These are phyloP conservation scores for Torymus texanus DNA, from an alignment of 2,888 invertebrate genomes.

Conservation along the genomic window DNA sequence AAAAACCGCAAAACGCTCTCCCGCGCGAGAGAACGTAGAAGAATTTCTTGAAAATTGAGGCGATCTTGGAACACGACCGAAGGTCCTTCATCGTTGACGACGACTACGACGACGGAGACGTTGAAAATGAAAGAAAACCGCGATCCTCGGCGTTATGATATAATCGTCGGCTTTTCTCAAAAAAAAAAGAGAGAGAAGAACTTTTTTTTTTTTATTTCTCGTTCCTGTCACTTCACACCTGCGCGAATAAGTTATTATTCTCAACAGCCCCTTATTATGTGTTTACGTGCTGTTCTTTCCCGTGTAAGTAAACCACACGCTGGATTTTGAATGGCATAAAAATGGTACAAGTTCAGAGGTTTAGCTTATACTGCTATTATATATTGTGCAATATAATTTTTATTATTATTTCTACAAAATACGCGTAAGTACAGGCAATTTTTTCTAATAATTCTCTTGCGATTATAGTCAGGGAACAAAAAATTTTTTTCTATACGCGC, in stretches of 20 bases:
- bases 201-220: constrained; percentile 3
- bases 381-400: constrained; percentile 11
- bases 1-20: constrained; percentile 68
- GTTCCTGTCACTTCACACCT: constrained; percentile 42
- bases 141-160: constrained; percentile 58
- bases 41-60: constrained; percentile 68
- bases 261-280: constrained; percentile 37
- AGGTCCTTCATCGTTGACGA: constrained; percentile 61
- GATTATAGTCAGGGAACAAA: too few species aligned
- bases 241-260: constrained; percentile 46
- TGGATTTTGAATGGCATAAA: constrained; percentile 7
- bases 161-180: constrained; percentile 38
- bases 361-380: not conserved
- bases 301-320: constrained; percentile 21
- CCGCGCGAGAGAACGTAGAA: constrained; percentile 53
- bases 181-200: constrained; percentile 10
- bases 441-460: too few species aligned
- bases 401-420: not conserved
- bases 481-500: too few species aligned
- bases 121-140: constrained; percentile 67
- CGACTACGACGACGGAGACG: not conserved
- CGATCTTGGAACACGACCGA: constrained; percentile 61
- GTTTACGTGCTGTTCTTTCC: constrained; percentile 10
- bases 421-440: not conserved
- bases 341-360: constrained; percentile 27